Percentiles rank a stretch among this genome's conserved stretches.
phyloP scores from a whole-genome alignment of 2,888 invertebrate species.

The Prostheceraeus crozeri region DNA sequence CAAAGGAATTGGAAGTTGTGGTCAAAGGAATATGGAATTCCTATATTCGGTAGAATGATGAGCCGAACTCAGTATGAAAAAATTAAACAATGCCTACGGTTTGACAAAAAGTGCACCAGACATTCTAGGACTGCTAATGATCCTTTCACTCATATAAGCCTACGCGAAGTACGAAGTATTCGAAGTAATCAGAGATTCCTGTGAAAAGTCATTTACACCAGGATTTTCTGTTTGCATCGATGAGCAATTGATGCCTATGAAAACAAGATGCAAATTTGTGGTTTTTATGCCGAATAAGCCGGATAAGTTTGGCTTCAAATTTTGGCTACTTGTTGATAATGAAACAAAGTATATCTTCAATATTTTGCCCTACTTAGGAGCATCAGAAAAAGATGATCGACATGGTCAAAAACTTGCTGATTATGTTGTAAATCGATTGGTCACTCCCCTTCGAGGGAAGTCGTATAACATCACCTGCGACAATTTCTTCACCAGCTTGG shows the following conservation, averaged over 20 bases:
- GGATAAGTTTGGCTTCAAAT: constrained; percentile 24
- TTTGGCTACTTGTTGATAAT: constrained; percentile 16
- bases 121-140: no score
- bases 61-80: no score
- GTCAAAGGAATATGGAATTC: no score
- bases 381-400: background rate
- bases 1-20: no score
- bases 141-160: no score
- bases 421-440: constrained; percentile 11
- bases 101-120: no score
- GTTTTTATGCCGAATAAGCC: constrained; percentile 26
- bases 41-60: no score
- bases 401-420: constrained; percentile 16
- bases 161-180: no score
- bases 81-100: no score
- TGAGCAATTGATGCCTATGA: constrained; percentile 17
- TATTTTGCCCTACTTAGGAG: constrained; percentile 28
- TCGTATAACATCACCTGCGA: constrained; percentile 15
- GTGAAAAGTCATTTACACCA: background rate
- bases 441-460: background rate
- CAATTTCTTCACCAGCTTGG: no score
- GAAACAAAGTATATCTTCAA: constrained; percentile 20
- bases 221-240: constrained; percentile 24
- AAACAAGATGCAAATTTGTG: constrained; percentile 2
- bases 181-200: background rate